Evolutionary conservation across 23 tunicate species (phyloP).

Genomic region (Pegea sp.): DNA sequence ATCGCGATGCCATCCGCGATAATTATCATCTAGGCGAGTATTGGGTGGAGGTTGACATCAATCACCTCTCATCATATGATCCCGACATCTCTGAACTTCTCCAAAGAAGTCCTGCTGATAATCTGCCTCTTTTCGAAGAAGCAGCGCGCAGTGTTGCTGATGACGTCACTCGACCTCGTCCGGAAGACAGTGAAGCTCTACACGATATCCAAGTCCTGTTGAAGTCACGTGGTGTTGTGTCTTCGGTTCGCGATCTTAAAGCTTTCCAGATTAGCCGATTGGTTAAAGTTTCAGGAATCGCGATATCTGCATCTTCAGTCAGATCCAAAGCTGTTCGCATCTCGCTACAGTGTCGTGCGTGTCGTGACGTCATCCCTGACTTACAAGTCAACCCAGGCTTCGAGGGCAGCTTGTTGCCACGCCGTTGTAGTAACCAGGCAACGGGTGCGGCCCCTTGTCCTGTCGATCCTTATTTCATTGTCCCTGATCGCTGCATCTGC

Average conservation of each 20-base stretch:
- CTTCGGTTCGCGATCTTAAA: slow-evolving; percentile 64
- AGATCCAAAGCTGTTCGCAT: slow-evolving; percentile 76
- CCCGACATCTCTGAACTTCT: slow-evolving; percentile 74
- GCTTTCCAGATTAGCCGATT: slow-evolving; percentile 72
- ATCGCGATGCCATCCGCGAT: slow-evolving; percentile 60
- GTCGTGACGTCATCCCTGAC: slow-evolving; percentile 38
- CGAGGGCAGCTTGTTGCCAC: slow-evolving; percentile 79
- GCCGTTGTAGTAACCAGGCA: slow-evolving; percentile 77
- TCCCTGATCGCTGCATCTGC: slow-evolving; percentile 89
- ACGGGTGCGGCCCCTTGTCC: slow-evolving; percentile 94
- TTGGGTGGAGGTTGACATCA: slow-evolving; percentile 65
- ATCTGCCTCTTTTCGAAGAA: slow-evolving; percentile 56
- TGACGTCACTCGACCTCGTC: slow-evolving; percentile 94
- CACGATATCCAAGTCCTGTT: slow-evolving; percentile 71
- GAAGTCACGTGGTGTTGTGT: slow-evolving; percentile 40
- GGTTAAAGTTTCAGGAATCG: slow-evolving; percentile 94
- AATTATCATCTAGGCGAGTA: slow-evolving; percentile 73
- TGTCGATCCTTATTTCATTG: slow-evolving; percentile 80
- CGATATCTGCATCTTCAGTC: slow-evolving; percentile 77
- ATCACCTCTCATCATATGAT: slow-evolving; percentile 81
- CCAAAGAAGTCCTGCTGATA: slow-evolving; percentile 65
- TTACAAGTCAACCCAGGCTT: slow-evolving; percentile 71
- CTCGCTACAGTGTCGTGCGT: slow-evolving; percentile 74
- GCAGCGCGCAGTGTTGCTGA: slow-evolving; percentile 87
- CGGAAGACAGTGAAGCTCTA: slow-evolving; percentile 54